Evolutionary conservation across 1,140 invertebrate species (phyloP), one percentile per base, ranked within the genome.

Genomic region (Zaprionus taronus): DNA sequence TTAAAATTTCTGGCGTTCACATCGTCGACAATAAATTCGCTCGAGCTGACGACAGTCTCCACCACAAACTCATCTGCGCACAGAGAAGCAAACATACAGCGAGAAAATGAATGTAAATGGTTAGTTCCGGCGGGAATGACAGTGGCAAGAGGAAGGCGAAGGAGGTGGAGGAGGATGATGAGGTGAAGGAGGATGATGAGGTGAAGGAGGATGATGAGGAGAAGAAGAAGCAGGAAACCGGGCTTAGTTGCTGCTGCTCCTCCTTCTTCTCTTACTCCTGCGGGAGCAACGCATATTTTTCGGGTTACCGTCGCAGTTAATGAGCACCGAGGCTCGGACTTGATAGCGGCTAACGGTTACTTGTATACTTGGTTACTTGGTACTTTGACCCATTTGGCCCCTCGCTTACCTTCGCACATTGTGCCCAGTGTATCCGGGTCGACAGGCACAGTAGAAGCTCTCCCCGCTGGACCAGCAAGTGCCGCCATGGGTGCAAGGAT

Each of bases 381-480:
- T 41, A 34, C 11, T 12, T 14, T 22, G 36, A 28, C 17, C 26
- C 15, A 86, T 44, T 15, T n/a, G 5, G 5, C 15, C 41, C 5
- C 6, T 44, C 6, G 41, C 83, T 93, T 92, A 95, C 95, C 95
- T 95, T 97, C 95, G 90, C 96, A 97, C 72, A 95, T 94, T 91
- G 95, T 95, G n/a, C 96, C 96, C 11, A n/a, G 95, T 96, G 80
- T 95, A 96, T 6, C 96, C 96, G 0, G 96, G 95, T 44, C 95
- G 93, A 80, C 96, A 96, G 53, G 95, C 95, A 86, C 96, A 96
- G 92, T 95, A 96, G 92, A 95, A 96, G 9, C 95, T 95, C 79
- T 96, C 95, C n/a, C 95, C 94, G 70, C 95, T 95, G 81, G 95
- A 96, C 95, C 95, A 96, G 89, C 96, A 96, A 24, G 95, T 96